Base-by-base conservation (phyloP, 1,140 invertebrate species). In the Zaprionus ornatus region DNA sequence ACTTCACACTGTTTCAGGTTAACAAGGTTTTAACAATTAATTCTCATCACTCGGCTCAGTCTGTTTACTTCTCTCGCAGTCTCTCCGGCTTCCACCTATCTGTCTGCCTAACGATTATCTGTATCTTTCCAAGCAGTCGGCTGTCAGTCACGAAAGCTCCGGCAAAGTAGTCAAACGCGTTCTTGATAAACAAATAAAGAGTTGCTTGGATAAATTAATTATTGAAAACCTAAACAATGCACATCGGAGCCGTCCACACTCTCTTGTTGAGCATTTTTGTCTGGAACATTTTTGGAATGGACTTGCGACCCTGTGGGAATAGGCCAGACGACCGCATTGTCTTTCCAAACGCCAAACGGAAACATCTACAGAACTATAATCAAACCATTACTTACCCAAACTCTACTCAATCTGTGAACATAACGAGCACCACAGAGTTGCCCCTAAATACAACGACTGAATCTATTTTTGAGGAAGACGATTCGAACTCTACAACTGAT, bases 111-210 rank as follows among this genome's bases (percentile, higher is more conserved):
- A 15, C 29, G 71, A 62, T 69, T 57, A 45, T 29, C 54, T 27
- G 21, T 32, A 29, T n/a, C n/a, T 54, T 25, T 61, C 42, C 23
- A 17, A 40, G 65, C 61, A 32, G 35, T 21, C 17, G 35, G 37
- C 57, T 45, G 29, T 82, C 84, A 87, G 84, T 87, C 61, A 64
- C 27, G 17, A 48, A 70, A 68, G 64, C 71, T 80, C 56, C 25
- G 77, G 65, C 12, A 61, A 61, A 87, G 84, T 74, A 64, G 69
- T 25, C 55, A 75, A 88, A 83, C 84, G 84, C 71, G 70, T 71
- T 80, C 66, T 45, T 23, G 45, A 50, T 50, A 50, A 50, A 50
- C 21, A 50, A 50, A 50, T 50, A 19, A 50, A 50, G 10, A 50
- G 45, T 21, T n/a, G n/a, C n/a, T n/a, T 50, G 45, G 19, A 21